A percentile compares a stretch with the other conserved stretches of the same genome.
Evolutionary conservation across 2,888 invertebrate species (phyloP).

Genomic region (Himalopsyche kuldschensis): DNA sequence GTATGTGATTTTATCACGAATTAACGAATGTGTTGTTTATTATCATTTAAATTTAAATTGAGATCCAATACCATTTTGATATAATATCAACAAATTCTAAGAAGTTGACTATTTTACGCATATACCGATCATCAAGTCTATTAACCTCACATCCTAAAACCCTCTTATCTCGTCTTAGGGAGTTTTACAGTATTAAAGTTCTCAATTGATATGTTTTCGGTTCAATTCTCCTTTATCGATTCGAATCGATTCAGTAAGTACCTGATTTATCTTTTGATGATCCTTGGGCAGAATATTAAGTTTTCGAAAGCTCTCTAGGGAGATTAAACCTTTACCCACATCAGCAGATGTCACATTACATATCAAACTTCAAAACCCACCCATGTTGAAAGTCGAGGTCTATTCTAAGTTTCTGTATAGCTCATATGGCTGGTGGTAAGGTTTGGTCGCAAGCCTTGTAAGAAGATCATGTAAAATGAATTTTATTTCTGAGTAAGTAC

Average conservation of each 20-base stretch:
- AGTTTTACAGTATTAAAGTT: neutral
- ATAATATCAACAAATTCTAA: no score
- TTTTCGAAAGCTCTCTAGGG: neutral
- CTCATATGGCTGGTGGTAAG: no score
- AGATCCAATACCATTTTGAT: no score
- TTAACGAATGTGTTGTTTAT: no score
- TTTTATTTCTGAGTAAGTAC: no score
- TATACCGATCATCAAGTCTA: no score
- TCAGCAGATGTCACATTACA: neutral
- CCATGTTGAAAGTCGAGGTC: neutral
- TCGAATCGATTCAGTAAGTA: neutral
- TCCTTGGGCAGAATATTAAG: neutral
- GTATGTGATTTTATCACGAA: no score
- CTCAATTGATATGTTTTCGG: neutral
- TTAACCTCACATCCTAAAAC: no score
- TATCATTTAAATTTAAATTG: no score
- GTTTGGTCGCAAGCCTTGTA: no score
- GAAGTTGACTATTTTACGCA: no score
- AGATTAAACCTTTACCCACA: neutral
- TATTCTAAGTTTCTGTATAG: neutral
- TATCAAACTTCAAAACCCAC: neutral
- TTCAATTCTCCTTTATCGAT: neutral
- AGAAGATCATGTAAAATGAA: no score
- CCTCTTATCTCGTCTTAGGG: neutral
- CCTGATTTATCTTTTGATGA: neutral